These are phyloP conservation scores for Hydrocynus forskahlii DNA, from an alignment of 2,797 vertebrate species.

Conservation along the genomic window DNA sequence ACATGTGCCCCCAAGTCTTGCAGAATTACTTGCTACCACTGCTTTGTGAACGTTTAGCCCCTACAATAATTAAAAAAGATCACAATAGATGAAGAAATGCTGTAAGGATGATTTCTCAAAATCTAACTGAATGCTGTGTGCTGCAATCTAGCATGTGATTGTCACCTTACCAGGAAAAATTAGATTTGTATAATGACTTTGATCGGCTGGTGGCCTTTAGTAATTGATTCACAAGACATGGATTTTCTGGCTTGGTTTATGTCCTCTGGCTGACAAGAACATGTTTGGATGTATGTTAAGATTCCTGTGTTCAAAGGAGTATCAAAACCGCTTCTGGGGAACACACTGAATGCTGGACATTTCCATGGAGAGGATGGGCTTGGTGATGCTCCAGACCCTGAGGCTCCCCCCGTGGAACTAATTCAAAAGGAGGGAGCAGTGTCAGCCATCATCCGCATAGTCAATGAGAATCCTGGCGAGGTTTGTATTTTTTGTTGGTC, in stretches of 20 bases:
- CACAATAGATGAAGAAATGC: neutral
- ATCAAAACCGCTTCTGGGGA: slow-evolving; percentile 68
- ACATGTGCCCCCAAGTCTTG: neutral
- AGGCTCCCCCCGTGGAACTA: slow-evolving; percentile 70
- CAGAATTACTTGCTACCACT: neutral
- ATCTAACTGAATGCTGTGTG: neutral
- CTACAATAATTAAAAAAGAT: neutral
- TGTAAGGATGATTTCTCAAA: neutral
- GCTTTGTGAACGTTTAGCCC: no score
- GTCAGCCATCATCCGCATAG: slow-evolving; percentile 77
- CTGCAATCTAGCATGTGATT: neutral
- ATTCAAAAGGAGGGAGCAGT: slow-evolving; percentile 73
- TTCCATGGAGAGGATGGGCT: slow-evolving; percentile 80
- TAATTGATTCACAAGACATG: neutral
- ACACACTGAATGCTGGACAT: slow-evolving; percentile 46
- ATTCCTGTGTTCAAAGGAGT: slow-evolving; percentile 80
- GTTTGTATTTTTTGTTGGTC: slow-evolving; percentile 53
- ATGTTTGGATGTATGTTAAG: slow-evolving; percentile 57
- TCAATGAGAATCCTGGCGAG: slow-evolving; percentile 76
- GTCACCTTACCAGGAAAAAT: no score
- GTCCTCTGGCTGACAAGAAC: neutral
- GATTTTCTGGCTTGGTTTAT: neutral
- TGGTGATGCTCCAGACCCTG: slow-evolving; percentile 76
- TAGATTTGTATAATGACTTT: neutral
- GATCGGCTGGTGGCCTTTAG: neutral